Evolutionary conservation across 2,888 invertebrate species (phyloP), one percentile per base, ranked within the genome.

Genomic region (Epinotia ramella): DNA sequence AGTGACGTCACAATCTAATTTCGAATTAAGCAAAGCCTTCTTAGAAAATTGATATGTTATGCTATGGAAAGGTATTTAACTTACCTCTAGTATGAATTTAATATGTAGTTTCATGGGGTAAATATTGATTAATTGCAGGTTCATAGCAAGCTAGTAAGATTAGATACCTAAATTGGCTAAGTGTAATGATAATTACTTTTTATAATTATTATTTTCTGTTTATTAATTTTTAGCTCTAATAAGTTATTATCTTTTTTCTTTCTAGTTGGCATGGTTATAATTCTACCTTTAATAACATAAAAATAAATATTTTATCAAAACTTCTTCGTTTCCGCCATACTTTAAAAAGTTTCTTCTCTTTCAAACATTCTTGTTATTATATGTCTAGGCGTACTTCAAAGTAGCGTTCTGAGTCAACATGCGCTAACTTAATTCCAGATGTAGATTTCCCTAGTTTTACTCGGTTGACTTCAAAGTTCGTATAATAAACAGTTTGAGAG

Each of bases 1-100:
- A 65, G 56, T 65, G 44, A 65, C 28, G 70, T 60, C 53, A 44
- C 59, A 75, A 75, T 75, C 75, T 75, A 66, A 71, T 75, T 66
- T 60, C 66, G 70, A 66, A 60, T 65, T 75, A 70, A 75, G 60
- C 60, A 53, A 75, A 70, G 65, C 75, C 60, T 73, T 28, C 33
- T 40, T 24, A 66, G 60, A 66, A 60, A 64, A 65, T 73, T 33
- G n/a, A 60, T 53, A 59, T 53, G n/a, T 65, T 53, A 64, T 49
- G 46, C 46, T 24, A 72, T 49, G 24, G 20, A 46, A 20, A 2
- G 57, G 60, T 40, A 28, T 60, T 33, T 44, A 59, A 59, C 65
- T 75, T 69, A 40, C 40, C 40, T 40, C 40, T 66, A 53, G 20
- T 40, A 59, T 57, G 13, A 56, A 68, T 68, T 59, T 59, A n/a